Evolutionary conservation across 2,113 vertebrate species (phyloP), one percentile per base, ranked within the genome.

Genomic region (Cichladusa arquata): DNA sequence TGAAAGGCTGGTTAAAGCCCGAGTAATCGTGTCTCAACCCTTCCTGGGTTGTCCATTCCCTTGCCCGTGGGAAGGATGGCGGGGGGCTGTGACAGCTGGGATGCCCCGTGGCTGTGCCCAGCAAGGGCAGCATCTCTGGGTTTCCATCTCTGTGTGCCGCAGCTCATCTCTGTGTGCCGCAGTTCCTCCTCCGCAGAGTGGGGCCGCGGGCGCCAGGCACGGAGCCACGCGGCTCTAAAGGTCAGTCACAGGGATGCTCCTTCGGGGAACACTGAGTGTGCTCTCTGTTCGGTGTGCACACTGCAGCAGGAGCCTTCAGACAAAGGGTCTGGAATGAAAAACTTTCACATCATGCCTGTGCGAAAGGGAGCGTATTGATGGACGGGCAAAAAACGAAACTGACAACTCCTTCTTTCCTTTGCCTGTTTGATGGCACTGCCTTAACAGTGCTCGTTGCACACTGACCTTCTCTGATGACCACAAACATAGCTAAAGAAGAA

Each of bases 241-340:
- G 12, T 5, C 40, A 2, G 12, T 5, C 36, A 2, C 22, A 1
- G 16, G 8, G 64, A 54, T 53, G 67, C 54, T 65, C 12, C 0
- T 9, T 58, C 1, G 0, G 34, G 7, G 33, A 81, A 4, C 1
- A 24, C 47, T 6, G 4, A 3, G 31, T 5, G 1, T 29, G 0
- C 31, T 31, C 62, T 8, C 64, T 29, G 1, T 14, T 33, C 44
- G 1, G 2, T 3, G 42, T 18, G 5, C 1, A 0, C 44, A 2
- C 36, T 1, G 51, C 25, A 40, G 58, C 53, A 6, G 80, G 47
- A 76, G 29, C 62, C 54, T 82, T 47, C 57, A 9, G 36, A 29
- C 31, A 15, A 34, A 33, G 50, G 18, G 38, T 19, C 15, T 34
- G 33, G 12, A 53, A 47, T 24, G 5, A 4, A 78, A 83, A 53